Base-by-base conservation (phyloP, 2,113 vertebrate species). In the Gobio gobio region DNA sequence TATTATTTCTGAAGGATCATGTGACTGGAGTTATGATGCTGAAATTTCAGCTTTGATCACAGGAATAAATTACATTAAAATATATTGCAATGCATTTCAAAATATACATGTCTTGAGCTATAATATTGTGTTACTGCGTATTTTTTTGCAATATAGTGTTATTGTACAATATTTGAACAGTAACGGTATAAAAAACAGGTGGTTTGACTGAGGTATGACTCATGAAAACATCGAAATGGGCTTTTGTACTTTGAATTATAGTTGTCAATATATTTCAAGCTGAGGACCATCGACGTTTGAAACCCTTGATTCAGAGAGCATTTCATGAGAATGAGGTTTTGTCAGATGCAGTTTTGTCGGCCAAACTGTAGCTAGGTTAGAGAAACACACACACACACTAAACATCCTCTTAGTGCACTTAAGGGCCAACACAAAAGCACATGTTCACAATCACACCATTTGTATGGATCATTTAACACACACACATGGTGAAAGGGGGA, bases 341-440 rank as follows among this genome's bases (percentile, higher is more conserved):
- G 18, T 73, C 40, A 73, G 1, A 47, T 47, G 56, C 14, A 54
- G n/a, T 5, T 58, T 75, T 51, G 20, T 29, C 47, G 18, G 16
- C 4, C 33, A 76, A 29, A 18, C 7, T 18, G 10, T 16, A 29
- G 33, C 22, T 61, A 16, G 33, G 1, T 61, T 59, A 13, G 56
- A 45, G 18, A 40, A 3, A 36, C 16, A 20, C 14, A 22, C 78
- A 43, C 20, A 4, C 10, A 47, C 47, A 47, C n/a, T 47, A 24
- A 80, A 47, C 40, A 80, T 80, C n/a, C n/a, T 45, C n/a, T 80
- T 64, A 80, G 59, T 80, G 78, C 58, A 64, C 77, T 63, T 79
- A 63, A 79, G 58, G 40, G 18, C 77, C 47, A 79, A 47, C 36
- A 64, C 13, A 49, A 29, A 80, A 49, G 76, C 76, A 78, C 76